These are phyloP conservation scores for Netelia melanura DNA, from an alignment of 2,888 invertebrate genomes.

Conservation along the genomic window DNA sequence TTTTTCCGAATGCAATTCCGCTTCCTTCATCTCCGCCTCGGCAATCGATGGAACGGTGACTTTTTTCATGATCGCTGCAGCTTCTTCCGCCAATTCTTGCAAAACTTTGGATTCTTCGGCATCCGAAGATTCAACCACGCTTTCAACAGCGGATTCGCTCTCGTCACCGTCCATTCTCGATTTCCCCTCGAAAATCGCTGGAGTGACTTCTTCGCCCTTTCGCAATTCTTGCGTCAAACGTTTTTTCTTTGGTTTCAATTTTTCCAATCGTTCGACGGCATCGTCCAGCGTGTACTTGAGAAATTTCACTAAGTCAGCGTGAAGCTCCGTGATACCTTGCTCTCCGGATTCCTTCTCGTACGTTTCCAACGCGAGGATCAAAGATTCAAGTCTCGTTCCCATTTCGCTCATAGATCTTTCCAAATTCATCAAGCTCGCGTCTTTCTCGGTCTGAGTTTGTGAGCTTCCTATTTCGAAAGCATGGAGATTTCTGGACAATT, in stretches of 20 bases:
- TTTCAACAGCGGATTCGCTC: constrained; percentile 36
- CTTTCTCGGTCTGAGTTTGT: constrained; percentile 29
- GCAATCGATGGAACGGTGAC: constrained; percentile 42
- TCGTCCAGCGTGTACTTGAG: constrained; percentile 67
- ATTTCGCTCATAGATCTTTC: constrained; percentile 76
- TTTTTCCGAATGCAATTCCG: constrained; percentile 10
- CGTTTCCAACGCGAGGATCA: constrained; percentile 78
- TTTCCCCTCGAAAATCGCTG: constrained; percentile 56
- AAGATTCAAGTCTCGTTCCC: constrained; percentile 76
- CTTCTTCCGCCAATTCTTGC: constrained; percentile 60
- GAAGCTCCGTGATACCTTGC: constrained; percentile 73
- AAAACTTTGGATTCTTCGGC: constrained; percentile 54
- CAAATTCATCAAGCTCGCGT: constrained; percentile 66
- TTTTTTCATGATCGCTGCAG: constrained; percentile 52
- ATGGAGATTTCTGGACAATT: constrained; percentile 72
- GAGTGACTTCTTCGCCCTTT: constrained; percentile 33
- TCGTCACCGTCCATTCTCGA: constrained; percentile 42
- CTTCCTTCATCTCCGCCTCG: constrained; percentile 22
- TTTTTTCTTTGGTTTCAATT: constrained; percentile 55
- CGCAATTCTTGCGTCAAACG: constrained; percentile 53
- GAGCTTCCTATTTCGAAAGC: constrained; percentile 31
- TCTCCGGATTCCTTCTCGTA: constrained; percentile 74
- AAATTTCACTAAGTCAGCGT: constrained; percentile 70
- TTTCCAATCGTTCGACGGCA: constrained; percentile 61
- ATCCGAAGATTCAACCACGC: constrained; percentile 61